These are phyloP conservation scores for Mycteria americana DNA, from an alignment of 2,797 vertebrate species.

Conservation along the genomic window DNA sequence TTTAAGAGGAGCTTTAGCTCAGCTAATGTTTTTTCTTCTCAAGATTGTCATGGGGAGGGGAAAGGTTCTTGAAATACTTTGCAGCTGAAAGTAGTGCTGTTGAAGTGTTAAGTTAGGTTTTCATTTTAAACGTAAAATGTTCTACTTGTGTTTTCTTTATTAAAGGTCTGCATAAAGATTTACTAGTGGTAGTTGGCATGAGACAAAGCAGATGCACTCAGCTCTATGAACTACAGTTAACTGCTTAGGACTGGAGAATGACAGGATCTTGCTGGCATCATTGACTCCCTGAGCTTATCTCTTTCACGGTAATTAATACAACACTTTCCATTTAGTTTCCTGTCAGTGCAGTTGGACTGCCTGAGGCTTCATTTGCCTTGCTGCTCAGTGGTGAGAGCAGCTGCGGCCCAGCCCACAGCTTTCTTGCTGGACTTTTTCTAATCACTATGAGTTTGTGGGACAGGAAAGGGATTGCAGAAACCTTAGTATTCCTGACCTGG, in stretches of 20 bases:
- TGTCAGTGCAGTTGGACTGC: background rate
- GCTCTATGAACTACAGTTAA: background rate
- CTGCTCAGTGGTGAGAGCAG: background rate
- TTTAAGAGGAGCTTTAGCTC: background rate
- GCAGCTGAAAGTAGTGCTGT: background rate
- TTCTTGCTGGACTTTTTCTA: background rate
- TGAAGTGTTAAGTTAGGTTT: background rate
- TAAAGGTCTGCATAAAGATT: background rate
- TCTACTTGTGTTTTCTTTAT: background rate
- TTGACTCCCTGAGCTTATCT: background rate
- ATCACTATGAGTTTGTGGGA: background rate
- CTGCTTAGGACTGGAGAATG: background rate
- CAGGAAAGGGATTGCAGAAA: background rate
- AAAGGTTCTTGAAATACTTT: background rate
- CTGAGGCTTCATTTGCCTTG: background rate
- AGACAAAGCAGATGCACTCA: background rate
- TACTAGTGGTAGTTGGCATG: background rate
- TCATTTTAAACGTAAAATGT: background rate
- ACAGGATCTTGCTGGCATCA: background rate
- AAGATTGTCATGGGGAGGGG: background rate
- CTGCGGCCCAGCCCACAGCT: background rate
- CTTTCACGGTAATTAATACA: background rate
- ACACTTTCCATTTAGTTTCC: background rate
- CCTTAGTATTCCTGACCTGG: background rate
- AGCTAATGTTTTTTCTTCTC: background rate